Base-by-base conservation (phyloP, 2,888 invertebrate species). In the Fissipunctia ypsillon region DNA sequence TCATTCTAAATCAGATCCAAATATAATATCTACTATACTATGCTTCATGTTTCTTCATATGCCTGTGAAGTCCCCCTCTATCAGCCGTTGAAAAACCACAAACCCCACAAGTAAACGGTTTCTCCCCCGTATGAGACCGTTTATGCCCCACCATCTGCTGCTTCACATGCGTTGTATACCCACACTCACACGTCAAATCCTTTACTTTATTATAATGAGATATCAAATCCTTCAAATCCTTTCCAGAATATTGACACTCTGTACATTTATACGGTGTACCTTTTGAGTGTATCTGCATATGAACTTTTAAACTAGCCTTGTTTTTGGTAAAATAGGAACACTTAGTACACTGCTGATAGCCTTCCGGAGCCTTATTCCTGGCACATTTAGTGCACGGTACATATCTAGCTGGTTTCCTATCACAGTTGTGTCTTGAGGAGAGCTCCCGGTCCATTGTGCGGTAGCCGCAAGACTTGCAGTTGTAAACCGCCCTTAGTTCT, bases 191-290 rank as follows among this genome's bases (percentile, higher is more conserved):
- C 0, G 0, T 25, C 10, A 85, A 43, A 38, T 86, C 78, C 22
- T 79, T 84, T 0, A 52, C 41, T 0, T 50, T 43, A 12, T 56
- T 48, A 9, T 79, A 84, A 73, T 85, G 85, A 5, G 25, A 41
- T 0, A 85, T 80, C 0, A 86, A 35, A 14, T 80, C 77, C 16
- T 71, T 80, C 5, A 85, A 45, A 52, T 84, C 73, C 7, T n/a
- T 75, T 0, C 71, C 84, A 0, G 66, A 72, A 19, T 12, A 82
- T 0, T 60, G 14, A 22, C 85, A 85, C 5, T 85, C 85, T 0
- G 82, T 84, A 48, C 85, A 85, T 14, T 86, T 85, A 12, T 78
- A 85, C 0, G 84, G 80, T 0, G 72, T 78, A 1, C 82, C 84
- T 22, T 76, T 48, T 0, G 59, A 45, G 12, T 85, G 85, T n/a